These are phyloP conservation scores for Chroicocephalus ridibundus DNA, from an alignment of 2,113 vertebrate species.

Conservation along the genomic window DNA sequence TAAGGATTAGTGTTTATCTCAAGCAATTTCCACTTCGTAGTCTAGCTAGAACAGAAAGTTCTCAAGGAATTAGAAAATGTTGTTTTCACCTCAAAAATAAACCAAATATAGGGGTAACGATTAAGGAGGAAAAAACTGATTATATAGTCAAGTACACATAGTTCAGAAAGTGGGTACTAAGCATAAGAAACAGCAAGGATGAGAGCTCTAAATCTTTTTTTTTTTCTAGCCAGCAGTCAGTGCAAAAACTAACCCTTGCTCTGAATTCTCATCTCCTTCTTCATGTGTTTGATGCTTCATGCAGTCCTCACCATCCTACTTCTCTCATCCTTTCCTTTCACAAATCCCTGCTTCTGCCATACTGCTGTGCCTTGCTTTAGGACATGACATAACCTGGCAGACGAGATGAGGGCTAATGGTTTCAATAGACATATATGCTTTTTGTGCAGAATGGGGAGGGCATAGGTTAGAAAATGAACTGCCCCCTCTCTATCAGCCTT, in stretches of 20 bases:
- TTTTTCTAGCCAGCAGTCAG: not conserved
- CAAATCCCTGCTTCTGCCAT: not conserved
- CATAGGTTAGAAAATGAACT: not conserved
- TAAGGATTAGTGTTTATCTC: not conserved
- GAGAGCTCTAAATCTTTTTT: not conserved
- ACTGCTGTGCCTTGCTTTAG: not conserved
- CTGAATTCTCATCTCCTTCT: not conserved
- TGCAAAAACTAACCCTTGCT: not conserved
- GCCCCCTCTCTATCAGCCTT: not conserved
- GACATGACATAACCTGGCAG: not conserved
- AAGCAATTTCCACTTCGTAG: not conserved
- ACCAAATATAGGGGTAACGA: not conserved
- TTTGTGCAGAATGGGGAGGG: not conserved
- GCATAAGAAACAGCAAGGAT: not conserved
- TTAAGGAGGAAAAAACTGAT: accelerated
- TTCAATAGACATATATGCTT: not conserved
- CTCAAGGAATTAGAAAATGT: not conserved
- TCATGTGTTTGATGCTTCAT: not conserved
- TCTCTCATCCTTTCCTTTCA: not conserved
- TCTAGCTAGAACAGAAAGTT: not conserved
- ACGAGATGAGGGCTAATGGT: not conserved
- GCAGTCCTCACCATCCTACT: not conserved
- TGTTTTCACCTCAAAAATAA: not conserved
- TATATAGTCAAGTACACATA: not conserved
- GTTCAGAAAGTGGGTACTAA: not conserved